Base-by-base conservation (phyloP, 2,113 vertebrate species). In the Lota lota region DNA sequence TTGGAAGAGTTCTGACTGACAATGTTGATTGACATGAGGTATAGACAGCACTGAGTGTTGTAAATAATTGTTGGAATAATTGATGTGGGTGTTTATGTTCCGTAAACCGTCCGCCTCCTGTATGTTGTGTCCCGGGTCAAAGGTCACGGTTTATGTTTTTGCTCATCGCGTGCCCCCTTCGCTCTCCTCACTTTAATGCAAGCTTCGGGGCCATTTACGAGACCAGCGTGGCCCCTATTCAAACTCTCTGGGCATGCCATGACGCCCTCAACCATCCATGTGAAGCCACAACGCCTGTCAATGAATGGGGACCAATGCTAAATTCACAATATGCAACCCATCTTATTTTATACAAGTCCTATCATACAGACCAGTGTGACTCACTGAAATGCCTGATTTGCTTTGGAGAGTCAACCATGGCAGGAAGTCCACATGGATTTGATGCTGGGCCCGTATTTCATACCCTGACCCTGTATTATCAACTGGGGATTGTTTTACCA, bases 311-410 rank as follows among this genome's bases (percentile, higher is more conserved):
- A 53, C 40, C 64, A 70, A 47, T 4, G 28, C 28, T 33, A 6
- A 33, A 33, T 6, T 0, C 28, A 76, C 47, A 22, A 77, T 57
- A 7, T 72, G 63, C 54, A 66, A 73, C 36, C 54, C 64, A 64
- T 73, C 78, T 56, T 56, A 56, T n/a, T 47, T 86, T 87, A 83
- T 77, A 81, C 81, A 83, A 81, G 63, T 67, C 68, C 59, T 57
- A 21, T 47, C 7, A n/a, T 66, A 66, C 22, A 50, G 59, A 57
- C 58, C 36, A 75, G 56, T 50, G 28, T 79, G 80, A 75, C 73
- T 54, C 36, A 24, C 18, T 19, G 0, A 69, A 76, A 33, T 59
- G 69, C 63, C 61, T 54, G 47, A 57, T 15, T 68, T 22, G 36
- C 67, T 50, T 65, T 65, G 47, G 63, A 51, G 15, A 51, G 4